Conservation (phyloP, 2,797 vertebrate species). For the Phoxinus dragarum region DNA sequence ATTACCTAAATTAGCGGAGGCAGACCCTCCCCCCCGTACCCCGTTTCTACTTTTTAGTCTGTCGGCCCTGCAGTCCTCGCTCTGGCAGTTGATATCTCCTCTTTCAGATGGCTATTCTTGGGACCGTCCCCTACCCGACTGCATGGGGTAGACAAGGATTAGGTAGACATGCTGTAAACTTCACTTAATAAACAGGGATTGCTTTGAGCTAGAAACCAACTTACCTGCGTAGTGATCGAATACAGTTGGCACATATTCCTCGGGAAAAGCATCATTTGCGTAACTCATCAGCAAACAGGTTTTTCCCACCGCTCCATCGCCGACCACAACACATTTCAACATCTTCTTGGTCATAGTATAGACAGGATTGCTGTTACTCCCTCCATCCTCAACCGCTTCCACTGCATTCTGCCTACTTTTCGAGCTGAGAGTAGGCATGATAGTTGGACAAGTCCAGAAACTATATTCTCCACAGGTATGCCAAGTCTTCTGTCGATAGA, state of each 20-base stretch:
- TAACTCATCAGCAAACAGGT: slow-evolving; percentile 93
- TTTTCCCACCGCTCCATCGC: slow-evolving; percentile 92
- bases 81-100: slow-evolving; percentile 57
- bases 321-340: slow-evolving; percentile 94
- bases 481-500: background rate
- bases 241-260: slow-evolving; percentile 92
- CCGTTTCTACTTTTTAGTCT: slow-evolving; percentile 7
- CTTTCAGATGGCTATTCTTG: slow-evolving; percentile 57
- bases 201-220: background rate
- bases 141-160: background rate
- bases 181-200: background rate
- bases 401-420: slow-evolving; percentile 44
- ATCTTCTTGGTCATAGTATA: slow-evolving; percentile 78
- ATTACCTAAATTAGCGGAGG: background rate
- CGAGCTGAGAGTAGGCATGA: slow-evolving; percentile 57
- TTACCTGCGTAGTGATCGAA: slow-evolving; percentile 93
- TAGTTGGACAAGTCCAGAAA: slow-evolving; percentile 26
- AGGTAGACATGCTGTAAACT: background rate
- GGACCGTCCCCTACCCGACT: slow-evolving; percentile 74
- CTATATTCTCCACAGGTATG: background rate
- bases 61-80: slow-evolving; percentile 52
- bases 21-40: background rate
- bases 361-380: slow-evolving; percentile 63
- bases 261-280: slow-evolving; percentile 91
- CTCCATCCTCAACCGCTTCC: slow-evolving; percentile 63